A percentile compares a stretch with the other conserved stretches of the same genome.
These are phyloP conservation scores for Drosophila longiperda DNA, from an alignment of 2,888 invertebrate species.

Conservation along the genomic window DNA sequence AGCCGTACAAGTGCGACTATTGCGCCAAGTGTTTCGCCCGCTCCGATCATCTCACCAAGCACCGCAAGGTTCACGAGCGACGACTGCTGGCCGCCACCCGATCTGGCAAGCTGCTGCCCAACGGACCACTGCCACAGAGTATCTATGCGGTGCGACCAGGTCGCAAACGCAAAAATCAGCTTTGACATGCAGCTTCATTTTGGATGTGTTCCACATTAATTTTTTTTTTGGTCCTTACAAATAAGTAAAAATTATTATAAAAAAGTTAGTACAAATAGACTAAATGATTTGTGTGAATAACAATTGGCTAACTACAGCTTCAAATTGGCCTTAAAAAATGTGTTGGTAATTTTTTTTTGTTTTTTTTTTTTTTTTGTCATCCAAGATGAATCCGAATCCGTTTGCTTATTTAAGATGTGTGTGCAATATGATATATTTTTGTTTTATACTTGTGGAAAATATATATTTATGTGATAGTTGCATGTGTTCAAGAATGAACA, in stretches of 20 bases:
- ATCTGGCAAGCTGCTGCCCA: conserved; percentile 72
- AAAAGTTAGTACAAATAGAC: conserved; percentile 6
- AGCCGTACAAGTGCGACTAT: conserved; percentile 95
- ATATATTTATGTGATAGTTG: neutral
- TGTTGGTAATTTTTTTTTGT: no score
- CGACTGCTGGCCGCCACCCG: conserved; percentile 84
- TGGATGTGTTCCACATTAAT: neutral
- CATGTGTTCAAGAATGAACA: no score
- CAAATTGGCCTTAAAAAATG: neutral
- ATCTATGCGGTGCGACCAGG: conserved; percentile 83
- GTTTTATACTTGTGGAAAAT: neutral
- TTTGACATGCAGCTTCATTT: conserved; percentile 25
- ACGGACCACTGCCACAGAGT: conserved; percentile 74
- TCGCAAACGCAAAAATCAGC: conserved; percentile 83
- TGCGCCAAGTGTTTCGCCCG: conserved; percentile 96
- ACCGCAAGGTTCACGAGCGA: conserved; percentile 93
- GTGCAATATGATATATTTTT: neutral
- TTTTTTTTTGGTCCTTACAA: neutral
- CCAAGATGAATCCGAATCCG: neutral
- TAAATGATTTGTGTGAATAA: neutral
- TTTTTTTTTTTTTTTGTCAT: neutral
- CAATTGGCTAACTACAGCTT: neutral
- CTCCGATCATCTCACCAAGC: conserved; percentile 97
- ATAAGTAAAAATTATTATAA: conserved; percentile 1
- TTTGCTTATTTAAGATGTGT: neutral